Conservation (phyloP, 2,888 invertebrate species). For the Steromphala cineraria region DNA sequence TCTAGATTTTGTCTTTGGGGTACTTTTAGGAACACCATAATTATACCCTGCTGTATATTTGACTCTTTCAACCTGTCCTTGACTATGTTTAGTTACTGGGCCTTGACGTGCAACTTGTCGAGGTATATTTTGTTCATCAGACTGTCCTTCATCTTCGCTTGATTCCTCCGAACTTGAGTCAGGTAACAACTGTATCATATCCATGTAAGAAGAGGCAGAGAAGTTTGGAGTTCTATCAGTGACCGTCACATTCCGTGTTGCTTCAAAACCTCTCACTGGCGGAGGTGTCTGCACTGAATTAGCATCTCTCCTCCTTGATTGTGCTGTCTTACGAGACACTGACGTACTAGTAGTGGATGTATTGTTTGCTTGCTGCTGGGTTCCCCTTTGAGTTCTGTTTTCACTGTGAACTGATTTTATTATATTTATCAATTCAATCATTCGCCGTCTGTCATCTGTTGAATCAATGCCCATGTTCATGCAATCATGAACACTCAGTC, state of each 20-base stretch:
- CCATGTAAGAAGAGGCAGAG: conserved; percentile 40
- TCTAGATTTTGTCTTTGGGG: conserved; percentile 24
- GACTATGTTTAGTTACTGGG: conserved; percentile 37
- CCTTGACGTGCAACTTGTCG: conserved; percentile 43
- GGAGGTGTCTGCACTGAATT: background rate
- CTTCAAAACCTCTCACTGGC: conserved; percentile 24
- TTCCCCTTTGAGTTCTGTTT: conserved; percentile 5
- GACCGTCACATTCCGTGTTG: conserved; percentile 38
- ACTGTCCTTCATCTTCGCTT: conserved; percentile 43
- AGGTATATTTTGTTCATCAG: conserved; percentile 55
- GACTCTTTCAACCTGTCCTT: conserved; percentile 56
- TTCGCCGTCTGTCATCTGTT: conserved; percentile 65
- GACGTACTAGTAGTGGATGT: conserved; percentile 29
- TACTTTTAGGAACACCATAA: conserved; percentile 69
- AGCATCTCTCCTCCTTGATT: conserved; percentile 30
- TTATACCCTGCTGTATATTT: conserved; percentile 67
- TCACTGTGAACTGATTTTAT: conserved; percentile 68
- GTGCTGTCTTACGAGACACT: conserved; percentile 30
- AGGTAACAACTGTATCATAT: conserved; percentile 37
- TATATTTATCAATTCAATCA: conserved; percentile 69
- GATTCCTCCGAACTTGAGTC: conserved; percentile 38
- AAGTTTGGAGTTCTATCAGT: conserved; percentile 42
- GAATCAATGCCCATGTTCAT: conserved; percentile 64
- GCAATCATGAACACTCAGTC: conserved; percentile 68
- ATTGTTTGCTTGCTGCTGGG: background rate